Evolutionary conservation across 2,888 invertebrate species (phyloP).

Genomic region (Lasius fuliginosus): DNA sequence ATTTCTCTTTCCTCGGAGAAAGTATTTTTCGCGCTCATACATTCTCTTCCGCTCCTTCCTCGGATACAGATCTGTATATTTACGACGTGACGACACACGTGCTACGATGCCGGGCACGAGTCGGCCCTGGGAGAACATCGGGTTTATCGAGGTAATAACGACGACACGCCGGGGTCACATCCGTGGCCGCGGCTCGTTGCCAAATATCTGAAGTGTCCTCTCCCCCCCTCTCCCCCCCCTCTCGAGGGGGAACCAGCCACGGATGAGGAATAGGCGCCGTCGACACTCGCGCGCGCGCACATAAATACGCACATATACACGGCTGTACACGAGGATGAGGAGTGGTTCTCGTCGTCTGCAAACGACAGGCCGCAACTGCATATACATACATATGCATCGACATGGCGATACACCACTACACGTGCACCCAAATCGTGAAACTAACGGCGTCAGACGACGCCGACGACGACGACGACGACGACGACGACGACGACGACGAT

Average conservation of each 20-base stretch:
- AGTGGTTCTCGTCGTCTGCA: constrained; percentile 49
- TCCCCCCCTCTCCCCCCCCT: background rate
- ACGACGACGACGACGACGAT: background rate
- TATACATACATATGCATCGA: constrained; percentile 31
- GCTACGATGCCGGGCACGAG: constrained; percentile 18
- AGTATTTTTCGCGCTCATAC: background rate
- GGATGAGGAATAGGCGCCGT: constrained; percentile 40
- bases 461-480: background rate
- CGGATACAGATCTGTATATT: background rate
- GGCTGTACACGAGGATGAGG: constrained; percentile 1
- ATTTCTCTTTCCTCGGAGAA: background rate
- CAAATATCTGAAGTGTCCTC: constrained; percentile 68
- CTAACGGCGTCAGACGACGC: background rate
- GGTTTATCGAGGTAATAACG: constrained; percentile 61
- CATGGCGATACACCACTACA: constrained; percentile 19
- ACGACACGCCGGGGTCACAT: constrained; percentile 44
- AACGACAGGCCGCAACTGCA: constrained; percentile 59
- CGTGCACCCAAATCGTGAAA: constrained; percentile 9
- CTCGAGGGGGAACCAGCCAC: constrained; percentile 11
- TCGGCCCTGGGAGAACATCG: constrained; percentile 52
- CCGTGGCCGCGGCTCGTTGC: constrained; percentile 58
- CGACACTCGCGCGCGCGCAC: background rate
- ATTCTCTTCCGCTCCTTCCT: background rate
- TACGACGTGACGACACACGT: constrained; percentile 26
- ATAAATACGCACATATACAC: background rate